Base-by-base conservation (phyloP, 2,797 vertebrate species). In the Odontamblyopus rebecca region DNA sequence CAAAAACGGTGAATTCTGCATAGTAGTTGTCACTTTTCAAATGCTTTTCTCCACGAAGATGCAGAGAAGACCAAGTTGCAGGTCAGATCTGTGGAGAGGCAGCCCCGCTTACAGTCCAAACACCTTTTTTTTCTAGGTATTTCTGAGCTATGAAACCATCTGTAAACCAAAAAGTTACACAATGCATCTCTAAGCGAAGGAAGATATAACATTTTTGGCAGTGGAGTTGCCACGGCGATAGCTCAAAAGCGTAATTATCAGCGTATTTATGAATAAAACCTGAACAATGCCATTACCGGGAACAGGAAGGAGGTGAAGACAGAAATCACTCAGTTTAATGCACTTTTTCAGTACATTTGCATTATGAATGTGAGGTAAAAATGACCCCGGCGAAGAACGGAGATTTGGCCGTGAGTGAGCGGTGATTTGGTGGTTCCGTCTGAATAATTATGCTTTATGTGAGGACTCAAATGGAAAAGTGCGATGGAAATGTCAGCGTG, bases 301-400 rank as follows among this genome's bases (percentile, higher is more conserved):
- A 83, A 88, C 85, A 82, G 81, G 84, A 78, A 51, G 61, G 79
- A 79, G 50, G 79, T 71, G 88, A 89, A 77, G 81, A 74, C 73
- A 74, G 60, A 84, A 86, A 89, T 80, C 74, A 83, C 86, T 89
- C 86, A 74, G 81, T 81, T 53, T 93, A 93, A 94, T 93, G 91
- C 83, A 89, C 73, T 91, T 90, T 78, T 90, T 89, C 74, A 86
- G 88, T 90, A 87, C 74, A 86, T 86, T 89, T 92, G 85, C 89
- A 93, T 92, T 90, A 93, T 93, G 88, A 90, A 93, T 91, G 84
- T 68, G 35, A 62, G 48, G 82, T 80, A 79, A 88, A 89, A 90
- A 86, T 79, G 63, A 70, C 83, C 76, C 72, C 76, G 11, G 75
- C 82, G 78, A 81, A 78, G 68, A 73, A 75, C 70, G 82, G 81